Conservation (phyloP, 2,888 invertebrate genomes). For the Spialia ferax region DNA sequence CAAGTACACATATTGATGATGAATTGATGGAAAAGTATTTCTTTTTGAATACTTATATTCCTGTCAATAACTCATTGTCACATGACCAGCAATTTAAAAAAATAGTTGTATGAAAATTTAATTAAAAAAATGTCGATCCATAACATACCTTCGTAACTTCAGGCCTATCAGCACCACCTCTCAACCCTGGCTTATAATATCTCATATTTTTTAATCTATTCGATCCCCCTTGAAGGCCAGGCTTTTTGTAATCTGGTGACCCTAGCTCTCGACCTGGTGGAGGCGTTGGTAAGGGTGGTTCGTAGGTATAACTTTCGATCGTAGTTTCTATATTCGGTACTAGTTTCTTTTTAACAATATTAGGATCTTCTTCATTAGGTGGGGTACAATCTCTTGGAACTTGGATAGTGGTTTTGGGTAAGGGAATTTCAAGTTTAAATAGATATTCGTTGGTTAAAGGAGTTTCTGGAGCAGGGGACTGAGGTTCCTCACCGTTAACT, state of each 20-base stretch:
- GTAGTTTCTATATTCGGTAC: conserved; percentile 70
- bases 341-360: conserved; percentile 71
- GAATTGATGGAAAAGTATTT: too few species aligned
- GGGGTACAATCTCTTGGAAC: conserved; percentile 60
- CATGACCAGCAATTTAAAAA: neutral
- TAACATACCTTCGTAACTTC: conserved; percentile 56
- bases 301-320: conserved; percentile 66
- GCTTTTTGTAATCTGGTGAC: conserved; percentile 63
- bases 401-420: conserved; percentile 65
- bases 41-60: too few species aligned
- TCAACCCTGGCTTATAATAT: conserved; percentile 58
- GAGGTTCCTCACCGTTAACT: conserved; percentile 52
- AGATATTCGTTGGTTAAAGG: conserved; percentile 78
- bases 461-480: conserved; percentile 70
- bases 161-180: conserved; percentile 53
- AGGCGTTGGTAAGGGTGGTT: conserved; percentile 70
- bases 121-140: neutral
- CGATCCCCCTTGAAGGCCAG: conserved; percentile 59
- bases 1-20: too few species aligned
- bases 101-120: neutral
- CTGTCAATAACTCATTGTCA: too few species aligned
- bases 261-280: conserved; percentile 51
- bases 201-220: conserved; percentile 47
- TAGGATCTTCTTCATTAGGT: conserved; percentile 65
- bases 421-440: conserved; percentile 66